These are phyloP conservation scores for Synanthedon tipuliformis DNA, from an alignment of 2,888 invertebrate species.

Conservation along the genomic window DNA sequence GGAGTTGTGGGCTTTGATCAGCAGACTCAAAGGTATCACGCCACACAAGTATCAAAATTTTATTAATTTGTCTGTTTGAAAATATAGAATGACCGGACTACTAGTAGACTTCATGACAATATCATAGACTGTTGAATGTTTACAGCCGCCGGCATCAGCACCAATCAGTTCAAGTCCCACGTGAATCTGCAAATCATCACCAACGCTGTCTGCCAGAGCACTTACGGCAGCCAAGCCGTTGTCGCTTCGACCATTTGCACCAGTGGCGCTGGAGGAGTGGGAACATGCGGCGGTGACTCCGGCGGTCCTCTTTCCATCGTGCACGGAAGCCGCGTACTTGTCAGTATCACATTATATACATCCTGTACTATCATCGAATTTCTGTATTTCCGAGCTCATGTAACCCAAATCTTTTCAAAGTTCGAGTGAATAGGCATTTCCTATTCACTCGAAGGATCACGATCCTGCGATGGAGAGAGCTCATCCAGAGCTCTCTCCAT, in stretches of 20 bases:
- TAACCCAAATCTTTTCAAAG: no score
- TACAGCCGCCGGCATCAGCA: conserved; percentile 23
- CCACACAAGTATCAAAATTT: not conserved
- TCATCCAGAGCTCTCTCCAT: no score
- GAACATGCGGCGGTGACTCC: conserved; percentile 25
- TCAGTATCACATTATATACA: conserved; percentile 2
- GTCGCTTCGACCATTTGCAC: conserved; percentile 13
- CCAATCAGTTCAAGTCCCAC: conserved; percentile 38
- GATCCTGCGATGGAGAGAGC: no score
- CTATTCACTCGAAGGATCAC: no score
- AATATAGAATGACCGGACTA: not conserved
- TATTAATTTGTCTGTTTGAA: not conserved
- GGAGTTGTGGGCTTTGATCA: no score
- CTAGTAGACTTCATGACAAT: conserved; percentile 1
- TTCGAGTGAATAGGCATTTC: no score
- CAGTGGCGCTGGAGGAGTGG: conserved; percentile 11
- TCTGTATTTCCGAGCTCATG: no score
- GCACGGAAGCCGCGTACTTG: conserved; percentile 8
- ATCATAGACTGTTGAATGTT: not conserved
- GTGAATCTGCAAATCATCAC: conserved; percentile 46
- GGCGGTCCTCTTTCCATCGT: conserved; percentile 21
- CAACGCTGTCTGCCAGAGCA: conserved; percentile 30
- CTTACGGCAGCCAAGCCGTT: not conserved
- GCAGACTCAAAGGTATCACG: no score
- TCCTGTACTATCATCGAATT: no score